Evolutionary conservation across 2,888 invertebrate species (phyloP), one percentile per base, ranked within the genome.

Genomic region (Podotricha telesiphe): DNA sequence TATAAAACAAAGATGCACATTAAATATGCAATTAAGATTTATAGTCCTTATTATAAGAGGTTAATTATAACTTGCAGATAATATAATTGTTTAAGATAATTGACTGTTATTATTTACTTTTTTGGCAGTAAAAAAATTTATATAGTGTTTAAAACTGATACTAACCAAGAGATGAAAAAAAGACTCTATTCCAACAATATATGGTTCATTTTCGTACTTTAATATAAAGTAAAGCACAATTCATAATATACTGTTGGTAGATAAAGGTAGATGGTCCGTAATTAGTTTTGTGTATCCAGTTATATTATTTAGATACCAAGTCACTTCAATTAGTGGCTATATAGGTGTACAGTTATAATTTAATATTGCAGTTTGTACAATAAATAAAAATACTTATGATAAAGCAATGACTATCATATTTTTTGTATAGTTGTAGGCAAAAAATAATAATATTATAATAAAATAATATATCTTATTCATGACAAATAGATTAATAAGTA

Each of bases 111-210:
- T 48, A 34, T 48, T 19, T 48, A 17, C 34, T 19, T 37, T 15
- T 62, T 53, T 53, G 37, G 19, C 20, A 53, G 7, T 62, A 55
- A 67, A 66, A 65, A 61, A 34, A 51, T 67, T 42, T 10, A 61
- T 20, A 67, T 51, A 53, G 47, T 17, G 13, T 47, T 53, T 62
- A 6, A 37, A 47, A n/a, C 13, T 13, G 13, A 67, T 22, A 28
- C 8, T 20, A 37, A 10, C 7, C 1, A 42, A 40, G 45, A 53
- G 17, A 20, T 64, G 48, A 34, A 11, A 59, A 45, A 10, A 28
- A 11, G 37, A 62, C 68, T 62, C 37, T 70, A 65, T 28, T 0
- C 10, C 22, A 1, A 10, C 10, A 0, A n/a, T 5, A 50, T 63
- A 68, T 20, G 61, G 65, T 34, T 65, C 42, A 62, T 20, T 51